Percentiles rank a stretch among this genome's conserved stretches.
phyloP scores from a whole-genome alignment of 2,113 vertebrate species.

The Fregata magnificens region DNA sequence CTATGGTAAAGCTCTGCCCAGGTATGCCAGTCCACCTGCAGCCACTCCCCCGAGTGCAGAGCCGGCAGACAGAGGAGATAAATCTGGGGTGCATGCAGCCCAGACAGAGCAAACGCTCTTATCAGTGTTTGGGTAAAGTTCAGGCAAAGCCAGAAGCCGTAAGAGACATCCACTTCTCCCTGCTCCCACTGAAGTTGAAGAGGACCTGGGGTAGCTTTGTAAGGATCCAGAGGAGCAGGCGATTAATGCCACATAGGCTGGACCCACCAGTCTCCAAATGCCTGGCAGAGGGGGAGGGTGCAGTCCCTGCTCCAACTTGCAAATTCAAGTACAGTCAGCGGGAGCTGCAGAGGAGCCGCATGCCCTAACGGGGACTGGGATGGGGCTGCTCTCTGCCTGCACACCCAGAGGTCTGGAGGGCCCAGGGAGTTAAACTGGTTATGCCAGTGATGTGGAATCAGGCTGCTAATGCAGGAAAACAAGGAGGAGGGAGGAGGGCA shows the following conservation, averaged over 20 bases:
- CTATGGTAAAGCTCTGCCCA: background rate
- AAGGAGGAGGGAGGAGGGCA: background rate
- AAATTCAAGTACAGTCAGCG: background rate
- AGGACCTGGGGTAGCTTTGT: background rate
- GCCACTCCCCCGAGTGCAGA: background rate
- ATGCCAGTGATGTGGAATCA: background rate
- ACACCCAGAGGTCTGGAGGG: background rate
- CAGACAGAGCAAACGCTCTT: background rate
- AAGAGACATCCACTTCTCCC: background rate
- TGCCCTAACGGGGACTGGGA: rapidly evolving
- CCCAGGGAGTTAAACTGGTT: background rate
- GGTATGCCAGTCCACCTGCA: background rate
- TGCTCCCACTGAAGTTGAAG: background rate
- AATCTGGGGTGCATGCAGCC: background rate
- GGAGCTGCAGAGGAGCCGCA: background rate
- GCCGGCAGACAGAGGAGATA: background rate
- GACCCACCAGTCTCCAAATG: background rate
- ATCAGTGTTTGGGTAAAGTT: background rate
- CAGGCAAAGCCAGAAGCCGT: background rate
- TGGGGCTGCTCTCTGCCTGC: background rate
- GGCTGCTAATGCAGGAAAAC: background rate
- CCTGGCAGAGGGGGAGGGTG: background rate
- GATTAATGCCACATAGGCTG: rapidly evolving
- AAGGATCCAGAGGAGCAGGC: background rate
- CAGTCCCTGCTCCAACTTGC: background rate